phyloP scores from a whole-genome alignment of 2,113 vertebrate genomes.

The Pterophyllum scalare region DNA sequence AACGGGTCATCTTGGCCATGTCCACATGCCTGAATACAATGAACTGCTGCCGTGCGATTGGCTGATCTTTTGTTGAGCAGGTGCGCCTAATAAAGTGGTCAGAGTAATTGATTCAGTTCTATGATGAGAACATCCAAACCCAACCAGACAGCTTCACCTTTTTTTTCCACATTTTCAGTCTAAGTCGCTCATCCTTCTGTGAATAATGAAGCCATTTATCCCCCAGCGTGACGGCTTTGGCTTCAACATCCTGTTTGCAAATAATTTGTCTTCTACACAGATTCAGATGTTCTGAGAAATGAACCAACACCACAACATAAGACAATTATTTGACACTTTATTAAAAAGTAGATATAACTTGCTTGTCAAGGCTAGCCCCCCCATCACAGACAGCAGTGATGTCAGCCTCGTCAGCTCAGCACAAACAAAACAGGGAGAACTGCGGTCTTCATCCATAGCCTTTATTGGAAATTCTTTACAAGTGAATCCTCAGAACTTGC shows the following conservation, averaged over 20 bases:
- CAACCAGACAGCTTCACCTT: too few relatives aligned
- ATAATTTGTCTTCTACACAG: not conserved
- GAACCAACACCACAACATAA: constrained; percentile 27
- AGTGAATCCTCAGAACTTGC: constrained; percentile 49
- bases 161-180: not conserved
- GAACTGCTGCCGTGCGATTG: too few relatives aligned
- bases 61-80: too few relatives aligned
- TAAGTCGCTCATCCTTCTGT: not conserved
- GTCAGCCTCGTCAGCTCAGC: constrained; percentile 28
- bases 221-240: not conserved
- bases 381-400: constrained; percentile 74
- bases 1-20: too few relatives aligned
- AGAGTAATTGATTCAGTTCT: too few relatives aligned
- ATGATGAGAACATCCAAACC: not conserved
- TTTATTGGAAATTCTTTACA: constrained; percentile 76
- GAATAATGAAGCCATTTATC: not conserved
- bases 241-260: not conserved
- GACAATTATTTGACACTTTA: constrained; percentile 66
- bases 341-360: constrained; percentile 71
- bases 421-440: constrained; percentile 47
- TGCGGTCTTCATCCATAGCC: constrained; percentile 47
- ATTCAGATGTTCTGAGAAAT: constrained; percentile 12
- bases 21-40: too few relatives aligned
- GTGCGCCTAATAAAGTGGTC: too few relatives aligned
- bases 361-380: not conserved